Conservation (phyloP, 1,140 invertebrate species). For the Idris sp. region DNA sequence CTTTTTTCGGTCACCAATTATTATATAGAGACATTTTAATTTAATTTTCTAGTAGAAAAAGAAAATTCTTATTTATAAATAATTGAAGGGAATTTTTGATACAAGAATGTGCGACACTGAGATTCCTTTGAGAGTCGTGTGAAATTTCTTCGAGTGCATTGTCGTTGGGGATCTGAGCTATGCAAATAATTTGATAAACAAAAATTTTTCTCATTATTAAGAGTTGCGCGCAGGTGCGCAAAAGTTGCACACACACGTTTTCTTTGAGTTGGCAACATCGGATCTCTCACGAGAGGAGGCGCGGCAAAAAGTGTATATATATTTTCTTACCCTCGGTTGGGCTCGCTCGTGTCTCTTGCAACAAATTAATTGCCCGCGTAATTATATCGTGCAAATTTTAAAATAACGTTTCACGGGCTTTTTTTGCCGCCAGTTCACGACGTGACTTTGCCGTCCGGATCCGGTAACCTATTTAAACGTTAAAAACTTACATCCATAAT, state of each 20-base stretch:
- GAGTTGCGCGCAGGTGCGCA: constrained; percentile 28
- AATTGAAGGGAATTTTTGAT: too few species aligned
- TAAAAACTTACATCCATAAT: constrained; percentile 37
- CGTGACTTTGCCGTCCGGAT: constrained; percentile 53
- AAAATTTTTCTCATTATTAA: constrained; percentile 40
- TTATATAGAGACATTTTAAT: too few species aligned
- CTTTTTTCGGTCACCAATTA: too few species aligned
- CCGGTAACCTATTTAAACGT: constrained; percentile 55
- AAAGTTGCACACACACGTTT: constrained; percentile 36
- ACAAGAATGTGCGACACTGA: constrained; percentile 11
- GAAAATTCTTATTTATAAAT: too few species aligned
- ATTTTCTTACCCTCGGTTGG: constrained; percentile 38
- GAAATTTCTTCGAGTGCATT: constrained; percentile 19
- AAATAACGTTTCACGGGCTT: constrained; percentile 54
- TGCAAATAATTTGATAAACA: constrained; percentile 45
- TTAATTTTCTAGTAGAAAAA: too few species aligned
- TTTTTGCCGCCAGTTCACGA: constrained; percentile 51
- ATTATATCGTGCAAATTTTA: constrained; percentile 63
- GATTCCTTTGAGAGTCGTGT: constrained; percentile 9
- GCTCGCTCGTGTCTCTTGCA: constrained; percentile 51
- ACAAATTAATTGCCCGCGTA: constrained; percentile 62
- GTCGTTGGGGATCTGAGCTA: constrained; percentile 19
- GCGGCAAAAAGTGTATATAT: constrained; percentile 52
- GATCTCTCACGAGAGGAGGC: constrained; percentile 56
- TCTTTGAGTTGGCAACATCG: constrained; percentile 39